A percentile compares a stretch with the other conserved stretches of the same genome.
Conservation (phyloP, 2,797 vertebrate genomes). For the Choloepus didactylus region DNA sequence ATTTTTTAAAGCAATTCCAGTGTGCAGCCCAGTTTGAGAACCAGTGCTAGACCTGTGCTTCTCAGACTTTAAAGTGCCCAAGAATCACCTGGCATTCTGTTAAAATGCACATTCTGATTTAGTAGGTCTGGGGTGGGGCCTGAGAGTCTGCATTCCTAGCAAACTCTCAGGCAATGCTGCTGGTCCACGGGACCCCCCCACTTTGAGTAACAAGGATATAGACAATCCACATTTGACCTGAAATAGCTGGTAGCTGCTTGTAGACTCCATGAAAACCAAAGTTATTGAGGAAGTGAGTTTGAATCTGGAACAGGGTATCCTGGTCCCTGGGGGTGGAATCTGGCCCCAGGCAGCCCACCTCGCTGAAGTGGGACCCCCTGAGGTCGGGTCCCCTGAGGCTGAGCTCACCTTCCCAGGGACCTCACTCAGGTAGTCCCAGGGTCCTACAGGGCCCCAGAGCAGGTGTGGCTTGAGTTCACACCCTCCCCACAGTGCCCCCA, state of each 20-base stretch:
- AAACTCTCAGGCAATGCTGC: neutral
- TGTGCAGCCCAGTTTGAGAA: neutral
- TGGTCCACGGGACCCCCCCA: neutral
- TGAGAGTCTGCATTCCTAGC: neutral
- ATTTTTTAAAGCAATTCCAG: neutral
- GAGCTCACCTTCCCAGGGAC: neutral
- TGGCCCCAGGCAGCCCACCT: too few relatives aligned
- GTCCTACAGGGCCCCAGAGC: neutral
- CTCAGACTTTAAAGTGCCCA: neutral
- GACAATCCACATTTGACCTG: neutral
- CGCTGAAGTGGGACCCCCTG: neutral
- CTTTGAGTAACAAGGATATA: neutral
- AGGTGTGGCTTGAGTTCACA: neutral
- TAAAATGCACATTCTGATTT: neutral
- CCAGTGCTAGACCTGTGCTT: neutral
- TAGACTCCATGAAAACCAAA: neutral
- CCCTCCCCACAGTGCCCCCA: neutral
- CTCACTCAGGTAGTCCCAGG: neutral
- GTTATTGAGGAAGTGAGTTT: neutral
- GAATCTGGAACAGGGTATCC: neutral
- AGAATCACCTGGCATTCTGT: neutral
- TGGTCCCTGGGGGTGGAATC: too few relatives aligned
- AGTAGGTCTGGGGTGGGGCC: neutral
- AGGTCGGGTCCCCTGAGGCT: neutral
- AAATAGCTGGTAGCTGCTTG: slow-evolving; percentile 21